Percentiles rank a stretch among this genome's conserved stretches.
phyloP scores from a whole-genome alignment of 2,888 invertebrate genomes.

The Melieria picta region DNA sequence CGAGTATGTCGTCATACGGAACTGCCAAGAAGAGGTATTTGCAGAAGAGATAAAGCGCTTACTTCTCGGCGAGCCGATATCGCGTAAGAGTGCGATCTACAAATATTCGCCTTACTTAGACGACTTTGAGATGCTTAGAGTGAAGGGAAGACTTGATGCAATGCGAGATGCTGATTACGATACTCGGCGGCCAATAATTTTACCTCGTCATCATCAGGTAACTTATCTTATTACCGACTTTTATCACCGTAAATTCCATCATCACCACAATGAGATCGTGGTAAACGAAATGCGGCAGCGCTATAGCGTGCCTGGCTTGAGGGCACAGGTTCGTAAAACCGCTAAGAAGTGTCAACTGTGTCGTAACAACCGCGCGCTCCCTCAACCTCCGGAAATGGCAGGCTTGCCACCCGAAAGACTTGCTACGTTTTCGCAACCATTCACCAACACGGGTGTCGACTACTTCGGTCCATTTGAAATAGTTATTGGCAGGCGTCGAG shows the following conservation, averaged over 20 bases:
- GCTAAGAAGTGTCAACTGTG: slow-evolving; percentile 1
- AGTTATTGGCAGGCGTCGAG: slow-evolving; percentile 35
- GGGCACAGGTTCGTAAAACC: background rate
- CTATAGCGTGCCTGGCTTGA: background rate
- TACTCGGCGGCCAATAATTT: no score
- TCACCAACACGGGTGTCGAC: slow-evolving; percentile 38
- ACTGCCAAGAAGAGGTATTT: slow-evolving; percentile 3
- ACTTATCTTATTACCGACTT: slow-evolving; percentile 4
- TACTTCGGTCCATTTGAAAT: slow-evolving; percentile 42
- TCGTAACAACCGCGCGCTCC: slow-evolving; percentile 6
- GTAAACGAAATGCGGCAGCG: slow-evolving; percentile 12
- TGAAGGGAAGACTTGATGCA: no score
- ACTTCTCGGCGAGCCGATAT: no score
- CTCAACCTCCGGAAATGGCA: slow-evolving; percentile 22
- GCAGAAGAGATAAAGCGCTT: no score
- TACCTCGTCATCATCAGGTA: background rate
- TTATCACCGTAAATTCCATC: slow-evolving; percentile 6
- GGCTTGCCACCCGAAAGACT: slow-evolving; percentile 28
- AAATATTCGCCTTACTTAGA: no score
- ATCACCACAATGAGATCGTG: slow-evolving; percentile 9
- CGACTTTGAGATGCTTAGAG: no score
- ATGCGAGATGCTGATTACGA: no score
- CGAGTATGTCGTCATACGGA: slow-evolving; percentile 1
- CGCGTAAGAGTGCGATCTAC: no score
- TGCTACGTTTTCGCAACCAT: slow-evolving; percentile 20